A percentile compares a stretch with the other conserved stretches of the same genome.
Evolutionary conservation across 2,888 invertebrate species (phyloP).

Genomic region (Meganola albula): DNA sequence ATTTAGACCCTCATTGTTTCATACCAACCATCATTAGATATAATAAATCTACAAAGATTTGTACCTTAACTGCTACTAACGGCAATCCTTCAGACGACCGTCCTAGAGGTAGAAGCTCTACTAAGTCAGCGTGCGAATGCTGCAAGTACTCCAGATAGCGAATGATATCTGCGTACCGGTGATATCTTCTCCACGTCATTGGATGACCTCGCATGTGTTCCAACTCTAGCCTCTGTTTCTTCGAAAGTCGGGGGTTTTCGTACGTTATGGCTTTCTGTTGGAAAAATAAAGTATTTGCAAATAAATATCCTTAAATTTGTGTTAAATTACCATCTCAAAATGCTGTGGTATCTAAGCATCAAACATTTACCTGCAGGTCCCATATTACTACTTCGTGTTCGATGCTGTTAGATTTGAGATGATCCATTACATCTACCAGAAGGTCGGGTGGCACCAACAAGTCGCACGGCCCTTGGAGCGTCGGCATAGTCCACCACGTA

Average conservation of each 20-base stretch:
- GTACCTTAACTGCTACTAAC: conserved; percentile 83
- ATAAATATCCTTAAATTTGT: too few relatives aligned
- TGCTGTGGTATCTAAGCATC: too few relatives aligned
- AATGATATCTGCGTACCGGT: conserved; percentile 83
- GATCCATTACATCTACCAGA: conserved; percentile 75
- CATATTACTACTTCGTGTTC: conserved; percentile 82
- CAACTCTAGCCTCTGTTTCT: conserved; percentile 78
- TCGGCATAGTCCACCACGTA: conserved; percentile 72
- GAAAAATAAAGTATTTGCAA: too few relatives aligned
- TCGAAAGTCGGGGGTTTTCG: conserved; percentile 81
- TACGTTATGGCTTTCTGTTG: conserved; percentile 80
- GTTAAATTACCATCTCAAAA: too few relatives aligned
- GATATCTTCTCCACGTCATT: conserved; percentile 85
- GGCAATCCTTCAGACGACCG: conserved; percentile 84
- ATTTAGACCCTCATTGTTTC: too few relatives aligned
- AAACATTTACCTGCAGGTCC: conserved; percentile 80
- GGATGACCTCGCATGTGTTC: conserved; percentile 78
- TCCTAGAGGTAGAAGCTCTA: conserved; percentile 84
- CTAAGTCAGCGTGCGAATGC: conserved; percentile 79
- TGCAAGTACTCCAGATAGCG: conserved; percentile 83
- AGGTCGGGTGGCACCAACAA: conserved; percentile 84
- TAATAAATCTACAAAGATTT: too few relatives aligned
- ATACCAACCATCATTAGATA: too few relatives aligned
- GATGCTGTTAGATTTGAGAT: conserved; percentile 79
- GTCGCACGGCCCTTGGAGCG: conserved; percentile 79